Evolutionary conservation across 2,888 invertebrate genomes (phyloP).

Genomic region (Chydorus sphaericus): DNA sequence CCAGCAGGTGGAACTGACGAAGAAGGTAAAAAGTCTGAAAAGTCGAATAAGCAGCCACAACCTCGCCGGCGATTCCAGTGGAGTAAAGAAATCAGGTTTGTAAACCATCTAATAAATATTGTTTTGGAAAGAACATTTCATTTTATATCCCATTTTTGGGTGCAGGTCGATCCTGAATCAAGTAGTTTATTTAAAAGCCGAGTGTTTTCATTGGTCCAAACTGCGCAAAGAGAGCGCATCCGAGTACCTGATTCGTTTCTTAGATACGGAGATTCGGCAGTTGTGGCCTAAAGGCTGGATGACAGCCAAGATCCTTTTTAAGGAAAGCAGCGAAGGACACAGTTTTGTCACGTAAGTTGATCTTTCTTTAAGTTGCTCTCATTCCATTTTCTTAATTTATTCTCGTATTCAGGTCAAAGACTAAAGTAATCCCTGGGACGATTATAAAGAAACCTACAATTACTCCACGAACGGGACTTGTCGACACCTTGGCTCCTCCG

Average conservation of each 20-base stretch:
- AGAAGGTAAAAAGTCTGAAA: constrained; percentile 33
- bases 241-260: constrained; percentile 37
- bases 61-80: constrained; percentile 59
- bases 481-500: neutral
- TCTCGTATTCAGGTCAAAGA: neutral
- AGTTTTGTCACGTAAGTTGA: neutral
- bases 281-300: constrained; percentile 56
- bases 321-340: constrained; percentile 30
- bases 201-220: constrained; percentile 34
- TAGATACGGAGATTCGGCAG: constrained; percentile 43
- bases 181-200: constrained; percentile 31
- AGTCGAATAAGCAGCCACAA: constrained; percentile 33
- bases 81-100: constrained; percentile 47
- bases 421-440: neutral
- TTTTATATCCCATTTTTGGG: neutral
- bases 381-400: neutral
- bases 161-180: constrained; percentile 27
- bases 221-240: constrained; percentile 34
- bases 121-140: neutral
- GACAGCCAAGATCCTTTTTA: constrained; percentile 38
- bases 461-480: constrained; percentile 1
- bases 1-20: constrained; percentile 25
- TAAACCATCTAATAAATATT: constrained; percentile 11
- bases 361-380: neutral
- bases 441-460: neutral